Evolutionary conservation across 2,113 vertebrate species (phyloP).

Genomic region (Stigmatopora argus): DNA sequence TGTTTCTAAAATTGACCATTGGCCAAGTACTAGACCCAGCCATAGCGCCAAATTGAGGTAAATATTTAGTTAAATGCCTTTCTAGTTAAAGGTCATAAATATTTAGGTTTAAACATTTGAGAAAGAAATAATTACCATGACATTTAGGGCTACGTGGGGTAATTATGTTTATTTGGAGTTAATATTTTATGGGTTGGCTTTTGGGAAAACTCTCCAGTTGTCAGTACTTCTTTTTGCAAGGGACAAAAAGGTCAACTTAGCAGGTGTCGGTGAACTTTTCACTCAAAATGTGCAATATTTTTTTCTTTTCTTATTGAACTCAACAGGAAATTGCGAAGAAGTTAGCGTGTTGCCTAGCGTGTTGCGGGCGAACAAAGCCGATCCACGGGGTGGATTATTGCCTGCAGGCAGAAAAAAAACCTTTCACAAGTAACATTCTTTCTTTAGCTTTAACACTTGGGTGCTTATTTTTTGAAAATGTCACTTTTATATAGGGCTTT

Average conservation of each 20-base stretch:
- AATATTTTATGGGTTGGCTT: background rate
- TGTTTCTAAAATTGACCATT: background rate
- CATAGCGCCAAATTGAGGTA: background rate
- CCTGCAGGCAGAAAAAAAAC: conserved; percentile 30
- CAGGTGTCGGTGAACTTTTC: conserved; percentile 27
- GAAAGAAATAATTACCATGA: background rate
- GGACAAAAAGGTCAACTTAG: conserved; percentile 49
- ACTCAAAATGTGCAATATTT: conserved; percentile 50
- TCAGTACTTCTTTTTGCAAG: background rate
- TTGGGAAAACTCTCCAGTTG: background rate
- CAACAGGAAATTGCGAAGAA: background rate
- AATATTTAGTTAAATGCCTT: background rate
- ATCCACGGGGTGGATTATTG: conserved; percentile 56
- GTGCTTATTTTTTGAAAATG: conserved; percentile 54
- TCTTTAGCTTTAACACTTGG: conserved; percentile 42
- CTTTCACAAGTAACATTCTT: conserved; percentile 40
- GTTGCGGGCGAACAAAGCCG: conserved; percentile 46
- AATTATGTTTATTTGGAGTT: background rate
- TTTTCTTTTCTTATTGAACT: conserved; percentile 40
- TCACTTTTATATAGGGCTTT: conserved; percentile 51
- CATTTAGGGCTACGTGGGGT: background rate
- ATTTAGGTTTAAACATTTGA: background rate
- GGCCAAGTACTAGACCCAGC: background rate
- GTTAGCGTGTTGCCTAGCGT: background rate
- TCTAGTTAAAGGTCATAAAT: background rate